A percentile compares a stretch with the other conserved stretches of the same genome.
Evolutionary conservation across 2,113 vertebrate species (phyloP).

Genomic region (Campylomormyrus tamandua): DNA sequence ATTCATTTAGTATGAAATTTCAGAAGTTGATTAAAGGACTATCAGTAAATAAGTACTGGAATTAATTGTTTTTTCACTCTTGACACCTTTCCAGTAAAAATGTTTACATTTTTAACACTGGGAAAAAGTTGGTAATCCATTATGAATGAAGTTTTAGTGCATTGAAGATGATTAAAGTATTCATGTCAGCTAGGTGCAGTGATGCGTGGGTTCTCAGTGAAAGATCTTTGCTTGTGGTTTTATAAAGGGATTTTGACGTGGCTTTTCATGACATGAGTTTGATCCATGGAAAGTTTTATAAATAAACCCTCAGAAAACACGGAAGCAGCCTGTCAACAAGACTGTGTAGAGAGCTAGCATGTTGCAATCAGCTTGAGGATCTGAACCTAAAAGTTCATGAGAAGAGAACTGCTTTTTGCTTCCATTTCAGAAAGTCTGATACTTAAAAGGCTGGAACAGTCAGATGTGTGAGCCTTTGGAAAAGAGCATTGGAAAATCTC

Average conservation of each 20-base stretch:
- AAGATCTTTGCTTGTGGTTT: not conserved
- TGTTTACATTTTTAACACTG: not conserved
- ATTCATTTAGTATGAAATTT: not conserved
- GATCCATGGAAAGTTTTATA: not conserved
- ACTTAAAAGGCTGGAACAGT: not conserved
- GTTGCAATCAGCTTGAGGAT: not conserved
- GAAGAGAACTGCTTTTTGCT: not conserved
- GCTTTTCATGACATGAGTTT: not conserved
- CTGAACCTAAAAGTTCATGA: not conserved
- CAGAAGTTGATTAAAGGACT: not conserved
- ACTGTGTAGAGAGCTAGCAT: not conserved
- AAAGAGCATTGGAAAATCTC: not conserved
- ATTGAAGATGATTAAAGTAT: slow-evolving; percentile 9
- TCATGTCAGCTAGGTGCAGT: not conserved
- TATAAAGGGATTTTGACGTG: not conserved
- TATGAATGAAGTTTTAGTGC: not conserved
- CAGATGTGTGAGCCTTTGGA: not conserved
- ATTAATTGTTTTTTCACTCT: slow-evolving; percentile 5
- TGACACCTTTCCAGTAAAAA: not conserved
- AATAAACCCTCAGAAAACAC: not conserved
- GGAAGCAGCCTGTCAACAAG: not conserved
- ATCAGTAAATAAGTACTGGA: not conserved
- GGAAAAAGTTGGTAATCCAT: not conserved
- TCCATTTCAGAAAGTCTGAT: not conserved
- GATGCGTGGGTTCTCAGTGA: not conserved